These are phyloP conservation scores for Metallyticus violacea DNA, from an alignment of 2,888 invertebrate genomes.

Conservation along the genomic window DNA sequence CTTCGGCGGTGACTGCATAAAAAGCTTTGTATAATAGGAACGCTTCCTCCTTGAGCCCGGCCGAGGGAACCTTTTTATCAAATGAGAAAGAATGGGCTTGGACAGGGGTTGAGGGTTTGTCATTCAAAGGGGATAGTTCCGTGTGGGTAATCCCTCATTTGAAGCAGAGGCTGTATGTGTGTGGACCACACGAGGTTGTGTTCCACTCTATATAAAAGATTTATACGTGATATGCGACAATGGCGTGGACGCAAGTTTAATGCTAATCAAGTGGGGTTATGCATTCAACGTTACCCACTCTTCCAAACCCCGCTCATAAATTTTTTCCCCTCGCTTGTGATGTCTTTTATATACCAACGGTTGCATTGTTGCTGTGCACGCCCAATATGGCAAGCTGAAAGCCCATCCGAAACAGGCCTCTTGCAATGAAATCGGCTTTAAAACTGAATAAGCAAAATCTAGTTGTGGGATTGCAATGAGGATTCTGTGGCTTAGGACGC, in stretches of 20 bases:
- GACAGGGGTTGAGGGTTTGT: background rate
- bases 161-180: background rate
- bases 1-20: slow-evolving; percentile 5
- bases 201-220: slow-evolving; percentile 15
- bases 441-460: background rate
- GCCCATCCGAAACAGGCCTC: background rate
- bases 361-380: background rate
- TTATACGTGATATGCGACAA: slow-evolving; percentile 1
- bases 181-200: background rate
- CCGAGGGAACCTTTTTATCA: background rate
- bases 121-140: slow-evolving; percentile 12
- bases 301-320: background rate
- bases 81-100: background rate
- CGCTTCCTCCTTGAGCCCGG: background rate
- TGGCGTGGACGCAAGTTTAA: background rate
- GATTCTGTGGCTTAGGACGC: background rate
- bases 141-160: slow-evolving; percentile 5
- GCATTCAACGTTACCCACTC: slow-evolving; percentile 1
- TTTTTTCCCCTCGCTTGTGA: background rate
- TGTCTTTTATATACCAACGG: background rate
- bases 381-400: slow-evolving; percentile 7
- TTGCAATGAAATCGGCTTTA: background rate
- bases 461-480: background rate
- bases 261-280: slow-evolving; percentile 7
- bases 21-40: background rate